Conservation (phyloP, 2,113 vertebrate species). For the Phoenicopterus ruber region DNA sequence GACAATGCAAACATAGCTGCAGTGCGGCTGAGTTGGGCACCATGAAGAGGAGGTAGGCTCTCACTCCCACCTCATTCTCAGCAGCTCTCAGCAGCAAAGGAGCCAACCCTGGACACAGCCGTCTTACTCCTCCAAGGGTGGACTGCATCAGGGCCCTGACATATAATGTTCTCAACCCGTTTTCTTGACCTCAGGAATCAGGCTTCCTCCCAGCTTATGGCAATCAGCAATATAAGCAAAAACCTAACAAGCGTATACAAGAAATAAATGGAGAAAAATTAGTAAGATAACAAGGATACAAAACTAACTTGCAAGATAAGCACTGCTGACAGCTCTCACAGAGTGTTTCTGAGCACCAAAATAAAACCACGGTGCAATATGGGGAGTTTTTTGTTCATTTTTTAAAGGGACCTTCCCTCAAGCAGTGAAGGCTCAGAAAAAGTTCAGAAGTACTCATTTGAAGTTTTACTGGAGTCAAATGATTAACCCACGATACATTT, state of each 20-base stretch:
- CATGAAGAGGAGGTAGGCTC: not conserved
- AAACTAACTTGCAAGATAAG: not conserved
- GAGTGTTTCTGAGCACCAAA: not conserved
- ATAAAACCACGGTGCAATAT: not conserved
- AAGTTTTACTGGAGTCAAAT: not conserved
- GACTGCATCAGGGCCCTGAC: not conserved
- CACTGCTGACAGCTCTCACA: not conserved
- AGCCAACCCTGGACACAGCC: not conserved
- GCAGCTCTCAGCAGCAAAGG: not conserved
- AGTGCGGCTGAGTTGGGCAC: accelerated
- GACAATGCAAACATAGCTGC: accelerated
- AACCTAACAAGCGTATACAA: not conserved
- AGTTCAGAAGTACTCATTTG: not conserved
- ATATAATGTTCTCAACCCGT: not conserved
- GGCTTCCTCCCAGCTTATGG: not conserved
- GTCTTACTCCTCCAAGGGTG: not conserved
- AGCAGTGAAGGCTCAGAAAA: not conserved
- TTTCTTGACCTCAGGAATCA: not conserved
- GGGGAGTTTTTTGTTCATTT: not conserved
- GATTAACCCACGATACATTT: not conserved
- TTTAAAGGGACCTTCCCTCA: not conserved
- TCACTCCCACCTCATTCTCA: not conserved
- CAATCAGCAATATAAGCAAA: not conserved
- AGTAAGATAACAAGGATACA: not conserved
- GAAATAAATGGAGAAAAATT: not conserved